Conservation (phyloP, 2,797 vertebrate genomes). For the Rhinella marina region DNA sequence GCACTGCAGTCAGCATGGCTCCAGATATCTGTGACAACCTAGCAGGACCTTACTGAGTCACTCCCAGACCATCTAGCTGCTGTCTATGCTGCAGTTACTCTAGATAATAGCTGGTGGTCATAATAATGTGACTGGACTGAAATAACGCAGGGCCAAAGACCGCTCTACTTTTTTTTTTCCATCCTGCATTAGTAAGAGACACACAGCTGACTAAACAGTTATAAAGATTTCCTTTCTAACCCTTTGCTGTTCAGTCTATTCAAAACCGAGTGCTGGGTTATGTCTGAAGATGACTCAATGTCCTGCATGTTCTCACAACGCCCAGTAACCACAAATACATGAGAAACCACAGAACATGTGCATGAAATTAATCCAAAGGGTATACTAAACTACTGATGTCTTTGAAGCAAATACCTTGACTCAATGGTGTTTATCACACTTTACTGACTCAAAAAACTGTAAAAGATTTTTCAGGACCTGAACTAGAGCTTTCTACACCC, state of each 20-base stretch:
- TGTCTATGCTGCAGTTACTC: too few relatives aligned
- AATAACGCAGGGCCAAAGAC: neutral
- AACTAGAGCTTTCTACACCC: too few relatives aligned
- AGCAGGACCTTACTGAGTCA: too few relatives aligned
- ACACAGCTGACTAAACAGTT: constrained; percentile 12
- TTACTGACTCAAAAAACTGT: neutral
- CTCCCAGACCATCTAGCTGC: too few relatives aligned
- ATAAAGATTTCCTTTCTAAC: constrained; percentile 6
- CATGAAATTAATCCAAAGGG: neutral
- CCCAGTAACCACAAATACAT: neutral
- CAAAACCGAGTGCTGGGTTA: neutral
- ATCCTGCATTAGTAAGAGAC: neutral
- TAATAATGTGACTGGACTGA: too few relatives aligned
- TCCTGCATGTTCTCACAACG: neutral
- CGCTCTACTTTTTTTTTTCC: neutral
- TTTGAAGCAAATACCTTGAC: neutral
- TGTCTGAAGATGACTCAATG: constrained; percentile 20
- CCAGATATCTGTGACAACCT: too few relatives aligned
- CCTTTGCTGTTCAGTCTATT: neutral
- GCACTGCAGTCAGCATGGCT: too few relatives aligned
- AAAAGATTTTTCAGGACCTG: too few relatives aligned
- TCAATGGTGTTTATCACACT: neutral
- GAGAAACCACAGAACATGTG: neutral
- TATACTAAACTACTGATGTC: neutral
- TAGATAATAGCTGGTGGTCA: too few relatives aligned